A percentile compares a stretch with the other conserved stretches of the same genome.
These are phyloP conservation scores for Damaliscus lunatus DNA, from an alignment of 2,113 vertebrate genomes.

Conservation along the genomic window DNA sequence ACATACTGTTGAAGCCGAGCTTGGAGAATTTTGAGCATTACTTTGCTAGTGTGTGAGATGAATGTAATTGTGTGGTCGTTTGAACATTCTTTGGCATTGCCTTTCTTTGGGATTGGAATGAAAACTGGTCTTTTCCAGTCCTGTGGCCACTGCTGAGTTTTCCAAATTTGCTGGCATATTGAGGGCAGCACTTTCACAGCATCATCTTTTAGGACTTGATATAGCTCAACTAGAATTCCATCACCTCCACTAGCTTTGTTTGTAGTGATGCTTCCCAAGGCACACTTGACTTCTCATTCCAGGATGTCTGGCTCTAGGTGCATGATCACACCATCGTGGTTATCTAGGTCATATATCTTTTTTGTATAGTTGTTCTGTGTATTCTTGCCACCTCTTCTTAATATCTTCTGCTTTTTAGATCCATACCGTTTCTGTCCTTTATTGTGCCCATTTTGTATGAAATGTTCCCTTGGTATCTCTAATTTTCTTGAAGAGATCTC, in stretches of 20 bases:
- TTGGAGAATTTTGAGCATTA: not conserved
- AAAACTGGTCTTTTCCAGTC: not conserved
- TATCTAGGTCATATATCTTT: not conserved
- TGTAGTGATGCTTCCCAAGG: not conserved
- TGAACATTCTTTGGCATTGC: not conserved
- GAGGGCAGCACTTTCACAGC: not conserved
- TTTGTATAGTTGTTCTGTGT: not conserved
- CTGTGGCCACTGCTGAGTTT: not conserved
- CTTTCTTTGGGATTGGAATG: not conserved
- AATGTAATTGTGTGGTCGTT: not conserved
- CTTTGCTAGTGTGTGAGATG: not conserved
- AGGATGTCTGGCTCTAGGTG: not conserved
- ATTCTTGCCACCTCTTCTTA: not conserved
- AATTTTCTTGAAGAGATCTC: not conserved
- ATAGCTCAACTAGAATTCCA: not conserved
- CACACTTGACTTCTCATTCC: not conserved
- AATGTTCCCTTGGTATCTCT: not conserved
- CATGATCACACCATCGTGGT: not conserved
- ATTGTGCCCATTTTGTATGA: not conserved
- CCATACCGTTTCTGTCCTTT: not conserved
- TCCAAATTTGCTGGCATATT: not conserved
- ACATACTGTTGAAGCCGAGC: not conserved
- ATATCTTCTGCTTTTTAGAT: not conserved
- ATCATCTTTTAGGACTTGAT: not conserved
- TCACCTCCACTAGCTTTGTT: not conserved